Evolutionary conservation across 2,113 vertebrate species (phyloP).

Genomic region (Peucedramus taeniatus): DNA sequence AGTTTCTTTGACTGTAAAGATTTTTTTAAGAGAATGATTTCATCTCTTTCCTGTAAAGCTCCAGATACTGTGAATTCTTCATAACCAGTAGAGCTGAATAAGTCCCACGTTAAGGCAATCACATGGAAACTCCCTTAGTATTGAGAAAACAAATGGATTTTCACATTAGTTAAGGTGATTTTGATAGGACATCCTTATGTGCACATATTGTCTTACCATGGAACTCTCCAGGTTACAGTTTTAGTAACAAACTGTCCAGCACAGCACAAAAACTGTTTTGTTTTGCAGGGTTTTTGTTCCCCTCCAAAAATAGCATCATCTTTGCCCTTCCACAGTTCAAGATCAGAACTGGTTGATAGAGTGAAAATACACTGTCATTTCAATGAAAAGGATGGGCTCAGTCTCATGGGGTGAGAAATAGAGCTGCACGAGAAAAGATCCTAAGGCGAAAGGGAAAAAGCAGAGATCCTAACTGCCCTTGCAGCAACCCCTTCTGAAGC

Average conservation of each 20-base stretch:
- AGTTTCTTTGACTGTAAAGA: not conserved
- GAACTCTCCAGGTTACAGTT: not conserved
- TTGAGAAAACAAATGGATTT: not conserved
- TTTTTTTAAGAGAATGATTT: not conserved
- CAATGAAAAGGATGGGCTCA: not conserved
- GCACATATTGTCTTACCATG: not conserved
- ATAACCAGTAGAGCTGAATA: not conserved
- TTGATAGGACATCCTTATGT: not conserved
- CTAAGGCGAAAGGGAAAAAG: not conserved
- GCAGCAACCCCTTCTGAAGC: not conserved
- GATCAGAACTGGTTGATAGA: not conserved
- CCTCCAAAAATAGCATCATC: not conserved
- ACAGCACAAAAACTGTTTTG: not conserved
- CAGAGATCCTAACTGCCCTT: not conserved
- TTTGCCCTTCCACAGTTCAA: not conserved
- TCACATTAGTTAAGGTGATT: not conserved
- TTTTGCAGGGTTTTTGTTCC: accelerated
- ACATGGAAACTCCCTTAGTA: not conserved
- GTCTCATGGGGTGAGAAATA: not conserved
- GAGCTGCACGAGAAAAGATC: not conserved
- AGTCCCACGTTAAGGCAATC: not conserved
- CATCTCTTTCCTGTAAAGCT: not conserved
- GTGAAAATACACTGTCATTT: not conserved
- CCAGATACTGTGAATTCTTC: not conserved
- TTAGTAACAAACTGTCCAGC: not conserved